Base-by-base conservation (phyloP, 2,888 invertebrate genomes). In the Cantharis rufa region DNA sequence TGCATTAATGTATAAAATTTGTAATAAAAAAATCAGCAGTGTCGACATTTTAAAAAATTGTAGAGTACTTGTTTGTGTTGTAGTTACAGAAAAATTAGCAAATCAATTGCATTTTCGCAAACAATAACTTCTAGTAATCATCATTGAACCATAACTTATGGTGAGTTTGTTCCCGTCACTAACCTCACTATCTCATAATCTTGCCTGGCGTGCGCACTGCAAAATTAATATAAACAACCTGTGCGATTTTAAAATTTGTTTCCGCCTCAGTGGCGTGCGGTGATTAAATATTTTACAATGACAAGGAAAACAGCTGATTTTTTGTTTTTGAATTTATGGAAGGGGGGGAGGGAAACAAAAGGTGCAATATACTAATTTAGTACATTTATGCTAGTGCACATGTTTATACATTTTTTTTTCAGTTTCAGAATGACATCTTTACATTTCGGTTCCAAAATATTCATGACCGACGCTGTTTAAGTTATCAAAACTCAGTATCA, bases 1-100 rank as follows among this genome's bases (percentile, higher is more conserved):
- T 62, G 16, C 11, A 7, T 28, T 16, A 62, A 61, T 69, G 69
- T 71, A 69, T 62, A 71, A 69, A 21, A 71, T 62, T 69, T 71
- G 75, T 71, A 71, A 69, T 16, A 75, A 24, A 15, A 66, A 15
- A 48, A 48, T 9, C n/a, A n/a, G n/a, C n/a, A 48, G 48, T 7
- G 5, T n/a, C 9, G 48, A 48, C 48, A 48, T 48, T 48, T 48
- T n/a, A n/a, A n/a, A 48, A 48, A 48, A n/a, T 5, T n/a, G n/a
- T n/a, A n/a, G n/a, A n/a, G n/a, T 9, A n/a, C 48, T 48, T 48
- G 1, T n/a, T n/a, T 48, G n/a, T n/a, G 7, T n/a, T 48, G 5
- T 48, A 7, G n/a, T 7, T 9, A n/a, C 48, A 48, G n/a, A 2
- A n/a, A 48, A n/a, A 48, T 7, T n/a, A 48, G 0, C 4, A n/a